A percentile compares a stretch with the other conserved stretches of the same genome.
These are phyloP conservation scores for Streptopelia turtur DNA, from an alignment of 2,797 vertebrate species.

Conservation along the genomic window DNA sequence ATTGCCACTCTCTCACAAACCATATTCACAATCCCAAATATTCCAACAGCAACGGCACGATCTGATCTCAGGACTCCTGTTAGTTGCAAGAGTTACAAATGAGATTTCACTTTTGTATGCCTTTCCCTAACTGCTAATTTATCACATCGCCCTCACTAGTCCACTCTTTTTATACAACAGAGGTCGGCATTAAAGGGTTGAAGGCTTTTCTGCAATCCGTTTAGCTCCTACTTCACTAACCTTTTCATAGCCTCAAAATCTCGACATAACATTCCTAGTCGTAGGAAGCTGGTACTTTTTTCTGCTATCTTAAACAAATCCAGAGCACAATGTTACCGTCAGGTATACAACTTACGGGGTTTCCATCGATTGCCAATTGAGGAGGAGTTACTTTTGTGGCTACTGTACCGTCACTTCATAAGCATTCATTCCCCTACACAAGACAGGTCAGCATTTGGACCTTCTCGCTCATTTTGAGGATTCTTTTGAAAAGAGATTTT, in stretches of 20 bases:
- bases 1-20: background rate
- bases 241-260: conserved; percentile 1
- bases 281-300: background rate
- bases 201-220: background rate
- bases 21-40: background rate
- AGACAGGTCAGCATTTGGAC: conserved; percentile 41
- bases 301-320: background rate
- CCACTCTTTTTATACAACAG: background rate
- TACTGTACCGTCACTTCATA: conserved; percentile 32
- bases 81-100: background rate
- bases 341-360: background rate
- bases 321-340: background rate
- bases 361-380: conserved; percentile 14
- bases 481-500: conserved; percentile 40
- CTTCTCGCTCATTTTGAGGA: conserved; percentile 19
- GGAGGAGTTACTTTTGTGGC: conserved; percentile 32
- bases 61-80: background rate
- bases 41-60: background rate
- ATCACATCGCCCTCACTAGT: background rate
- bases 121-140: conserved; percentile 1
- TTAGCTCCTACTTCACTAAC: background rate
- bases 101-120: background rate
- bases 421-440: conserved; percentile 36
- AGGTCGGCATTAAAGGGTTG: background rate
- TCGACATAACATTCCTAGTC: background rate